Conservation (phyloP, 2,113 vertebrate genomes). For the Scytalopus superciliaris region DNA sequence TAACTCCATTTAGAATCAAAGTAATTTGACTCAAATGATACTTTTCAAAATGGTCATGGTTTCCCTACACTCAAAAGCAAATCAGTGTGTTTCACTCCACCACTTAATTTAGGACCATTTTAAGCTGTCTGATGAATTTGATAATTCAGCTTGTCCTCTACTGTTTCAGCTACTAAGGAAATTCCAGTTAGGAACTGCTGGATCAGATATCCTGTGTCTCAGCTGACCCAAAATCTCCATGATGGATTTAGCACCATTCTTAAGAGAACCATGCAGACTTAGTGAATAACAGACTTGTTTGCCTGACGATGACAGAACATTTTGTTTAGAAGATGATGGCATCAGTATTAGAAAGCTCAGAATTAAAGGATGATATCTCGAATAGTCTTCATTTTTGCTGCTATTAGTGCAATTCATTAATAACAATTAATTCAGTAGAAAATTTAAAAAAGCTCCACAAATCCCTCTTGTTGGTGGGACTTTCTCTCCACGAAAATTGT, state of each 20-base stretch:
- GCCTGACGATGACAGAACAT: not conserved
- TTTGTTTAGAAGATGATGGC: not conserved
- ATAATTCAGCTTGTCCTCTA: conserved; percentile 70
- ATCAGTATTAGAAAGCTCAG: not conserved
- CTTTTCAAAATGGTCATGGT: not conserved
- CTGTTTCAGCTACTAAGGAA: conserved; percentile 75
- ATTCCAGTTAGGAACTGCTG: conserved; percentile 62
- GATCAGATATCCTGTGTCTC: conserved; percentile 69
- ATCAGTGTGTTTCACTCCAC: not conserved
- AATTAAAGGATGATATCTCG: not conserved
- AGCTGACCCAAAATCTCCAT: conserved; percentile 65
- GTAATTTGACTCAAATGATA: not conserved
- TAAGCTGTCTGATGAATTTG: conserved; percentile 58
- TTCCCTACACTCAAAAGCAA: not conserved
- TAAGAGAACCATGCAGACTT: conserved; percentile 27
- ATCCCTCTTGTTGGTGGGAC: not conserved
- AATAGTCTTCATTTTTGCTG: not conserved
- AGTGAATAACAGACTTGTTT: conserved; percentile 11
- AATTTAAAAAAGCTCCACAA: not conserved
- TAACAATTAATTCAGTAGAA: not conserved
- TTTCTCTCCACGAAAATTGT: not conserved
- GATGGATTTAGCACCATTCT: conserved; percentile 64
- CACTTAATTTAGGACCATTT: conserved; percentile 62
- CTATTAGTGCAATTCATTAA: not conserved
- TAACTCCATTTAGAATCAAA: not conserved